phyloP scores from a whole-genome alignment of 2,888 invertebrate species.

The Nesidiocoris tenuis region DNA sequence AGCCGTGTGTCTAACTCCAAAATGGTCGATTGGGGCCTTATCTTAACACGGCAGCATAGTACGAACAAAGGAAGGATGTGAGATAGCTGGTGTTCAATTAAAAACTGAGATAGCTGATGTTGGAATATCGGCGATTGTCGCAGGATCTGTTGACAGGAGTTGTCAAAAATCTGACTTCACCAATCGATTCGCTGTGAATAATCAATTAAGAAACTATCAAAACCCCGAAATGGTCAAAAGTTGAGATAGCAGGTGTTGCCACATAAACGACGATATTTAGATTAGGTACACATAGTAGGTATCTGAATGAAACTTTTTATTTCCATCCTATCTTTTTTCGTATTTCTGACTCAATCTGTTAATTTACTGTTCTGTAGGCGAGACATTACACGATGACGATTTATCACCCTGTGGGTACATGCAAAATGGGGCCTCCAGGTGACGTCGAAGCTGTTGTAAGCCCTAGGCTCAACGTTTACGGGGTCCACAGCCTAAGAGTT shows the following conservation, averaged over 20 bases:
- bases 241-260: background rate
- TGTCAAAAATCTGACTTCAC: no score
- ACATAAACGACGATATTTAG: background rate
- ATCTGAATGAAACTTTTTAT: background rate
- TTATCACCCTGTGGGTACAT: conserved; percentile 79
- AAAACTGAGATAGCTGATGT: no score
- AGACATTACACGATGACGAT: conserved; percentile 75
- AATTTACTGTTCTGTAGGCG: conserved; percentile 57
- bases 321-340: background rate
- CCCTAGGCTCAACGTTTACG: conserved; percentile 66
- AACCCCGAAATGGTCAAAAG: no score
- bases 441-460: conserved; percentile 69
- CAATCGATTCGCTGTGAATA: no score
- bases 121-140: background rate
- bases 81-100: no score
- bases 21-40: no score
- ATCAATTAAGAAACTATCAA: no score
- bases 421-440: conserved; percentile 71
- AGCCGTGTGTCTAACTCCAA: no score
- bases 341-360: background rate
- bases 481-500: conserved; percentile 68
- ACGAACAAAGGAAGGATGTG: no score
- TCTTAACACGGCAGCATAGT: no score
- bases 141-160: background rate
- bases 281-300: background rate